These are phyloP conservation scores for Pseudomugil gertrudae DNA, from an alignment of 2,797 vertebrate species.

Conservation along the genomic window DNA sequence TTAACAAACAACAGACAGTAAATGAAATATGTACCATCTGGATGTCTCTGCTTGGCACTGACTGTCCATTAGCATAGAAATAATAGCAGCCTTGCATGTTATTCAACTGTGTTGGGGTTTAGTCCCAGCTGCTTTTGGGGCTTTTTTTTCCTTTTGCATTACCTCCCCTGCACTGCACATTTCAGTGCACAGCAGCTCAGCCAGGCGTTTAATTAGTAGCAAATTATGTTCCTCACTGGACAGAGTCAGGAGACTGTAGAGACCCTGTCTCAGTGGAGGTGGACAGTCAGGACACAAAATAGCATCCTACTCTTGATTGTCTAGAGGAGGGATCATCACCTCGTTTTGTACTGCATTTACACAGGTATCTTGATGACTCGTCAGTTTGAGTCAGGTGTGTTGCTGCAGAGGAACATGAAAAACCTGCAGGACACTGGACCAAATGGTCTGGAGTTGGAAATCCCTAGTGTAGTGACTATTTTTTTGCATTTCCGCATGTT, in stretches of 20 bases:
- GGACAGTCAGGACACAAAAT: background rate
- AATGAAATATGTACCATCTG: slow-evolving; percentile 6
- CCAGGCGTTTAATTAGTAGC: slow-evolving; percentile 17
- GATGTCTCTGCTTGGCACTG: background rate
- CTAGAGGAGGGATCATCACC: background rate
- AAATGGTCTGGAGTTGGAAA: background rate
- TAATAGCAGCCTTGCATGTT: background rate
- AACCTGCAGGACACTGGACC: background rate
- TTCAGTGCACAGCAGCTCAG: slow-evolving; percentile 15
- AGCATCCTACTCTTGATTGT: background rate
- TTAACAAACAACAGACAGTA: slow-evolving; percentile 26
- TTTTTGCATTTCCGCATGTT: background rate
- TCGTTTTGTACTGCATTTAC: no score
- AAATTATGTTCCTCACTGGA: slow-evolving; percentile 2
- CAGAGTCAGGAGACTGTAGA: background rate
- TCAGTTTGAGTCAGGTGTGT: background rate
- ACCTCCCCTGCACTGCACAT: background rate
- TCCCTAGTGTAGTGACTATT: background rate
- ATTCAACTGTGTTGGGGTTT: slow-evolving; percentile 1
- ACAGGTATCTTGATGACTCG: background rate
- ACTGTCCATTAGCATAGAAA: background rate
- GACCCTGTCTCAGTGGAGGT: background rate
- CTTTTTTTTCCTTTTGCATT: background rate
- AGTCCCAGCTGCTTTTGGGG: background rate
- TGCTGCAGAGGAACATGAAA: background rate